Conservation (phyloP, 2,888 invertebrate species). For the Encarsia formosa region DNA sequence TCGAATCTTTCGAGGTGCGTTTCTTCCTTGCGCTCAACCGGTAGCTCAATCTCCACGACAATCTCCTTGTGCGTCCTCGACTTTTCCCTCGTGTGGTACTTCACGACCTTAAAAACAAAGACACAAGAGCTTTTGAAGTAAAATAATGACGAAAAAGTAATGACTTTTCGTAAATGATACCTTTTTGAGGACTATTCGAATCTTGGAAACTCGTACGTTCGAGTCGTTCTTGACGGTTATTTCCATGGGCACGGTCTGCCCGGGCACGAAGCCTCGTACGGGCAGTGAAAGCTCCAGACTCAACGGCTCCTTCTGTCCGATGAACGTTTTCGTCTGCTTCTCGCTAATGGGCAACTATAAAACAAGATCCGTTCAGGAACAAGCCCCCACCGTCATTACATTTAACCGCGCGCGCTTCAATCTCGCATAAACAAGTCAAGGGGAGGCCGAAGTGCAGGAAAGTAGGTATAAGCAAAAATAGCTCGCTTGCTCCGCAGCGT, state of each 20-base stretch:
- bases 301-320: slow-evolving; percentile 43
- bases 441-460: too few species aligned
- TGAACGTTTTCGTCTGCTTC: slow-evolving; percentile 36
- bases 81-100: slow-evolving; percentile 40
- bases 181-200: slow-evolving; percentile 43
- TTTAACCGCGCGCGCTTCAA: too few species aligned
- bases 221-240: slow-evolving; percentile 42
- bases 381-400: too few species aligned
- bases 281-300: slow-evolving; percentile 38
- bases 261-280: slow-evolving; percentile 47
- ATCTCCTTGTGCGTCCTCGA: slow-evolving; percentile 43
- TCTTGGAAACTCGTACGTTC: slow-evolving; percentile 37
- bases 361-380: too few species aligned
- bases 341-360: slow-evolving; percentile 38
- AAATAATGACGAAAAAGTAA: not conserved
- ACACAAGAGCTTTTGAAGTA: not conserved
- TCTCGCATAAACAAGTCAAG: too few species aligned
- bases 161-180: slow-evolving; percentile 27
- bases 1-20: slow-evolving; percentile 36
- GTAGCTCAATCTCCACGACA: slow-evolving; percentile 41
- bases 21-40: slow-evolving; percentile 31
- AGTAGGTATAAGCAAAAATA: too few species aligned
- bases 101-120: slow-evolving; percentile 37
- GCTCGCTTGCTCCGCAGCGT: too few species aligned
- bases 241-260: slow-evolving; percentile 43